Percentiles rank a stretch among this genome's conserved stretches.
Evolutionary conservation across 1,140 invertebrate genomes (phyloP).

Genomic region (Orussus abietinus): DNA sequence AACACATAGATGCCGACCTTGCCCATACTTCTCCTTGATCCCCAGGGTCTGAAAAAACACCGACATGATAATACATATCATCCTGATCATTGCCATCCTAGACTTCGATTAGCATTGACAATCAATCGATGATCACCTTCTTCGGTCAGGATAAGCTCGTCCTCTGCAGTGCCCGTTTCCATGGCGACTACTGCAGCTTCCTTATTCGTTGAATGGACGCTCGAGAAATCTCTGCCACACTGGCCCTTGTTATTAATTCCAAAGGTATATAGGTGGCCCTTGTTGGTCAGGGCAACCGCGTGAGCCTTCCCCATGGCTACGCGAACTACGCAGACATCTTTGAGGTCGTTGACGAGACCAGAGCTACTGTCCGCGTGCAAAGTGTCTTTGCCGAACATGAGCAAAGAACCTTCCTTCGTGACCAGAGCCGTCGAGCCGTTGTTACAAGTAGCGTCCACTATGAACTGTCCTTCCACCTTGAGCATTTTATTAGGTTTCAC

Average conservation of each 20-base stretch:
- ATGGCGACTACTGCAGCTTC: conserved; percentile 58
- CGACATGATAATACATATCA: neutral
- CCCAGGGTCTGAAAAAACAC: conserved; percentile 23
- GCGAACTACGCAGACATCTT: conserved; percentile 76
- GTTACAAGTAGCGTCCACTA: conserved; percentile 84
- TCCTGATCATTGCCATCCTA: conserved; percentile 3
- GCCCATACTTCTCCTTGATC: conserved; percentile 56
- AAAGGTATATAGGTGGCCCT: conserved; percentile 91
- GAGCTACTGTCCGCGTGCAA: conserved; percentile 76
- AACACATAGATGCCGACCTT: conserved; percentile 65
- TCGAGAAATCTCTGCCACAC: conserved; percentile 85
- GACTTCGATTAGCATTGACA: conserved; percentile 1
- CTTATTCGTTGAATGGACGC: conserved; percentile 50
- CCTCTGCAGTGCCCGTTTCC: conserved; percentile 63
- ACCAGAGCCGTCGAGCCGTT: conserved; percentile 92
- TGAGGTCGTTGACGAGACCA: conserved; percentile 69
- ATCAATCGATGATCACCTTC: conserved; percentile 28
- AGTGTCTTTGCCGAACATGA: conserved; percentile 95
- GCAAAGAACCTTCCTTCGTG: conserved; percentile 80
- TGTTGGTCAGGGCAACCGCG: conserved; percentile 79
- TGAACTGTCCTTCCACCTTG: conserved; percentile 81
- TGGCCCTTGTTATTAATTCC: conserved; percentile 98
- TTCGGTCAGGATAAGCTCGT: conserved; percentile 54
- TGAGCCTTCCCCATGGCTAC: conserved; percentile 95
- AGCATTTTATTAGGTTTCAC: conserved; percentile 90